Evolutionary conservation across 2,113 vertebrate genomes (phyloP).

Genomic region (Upupa epops): DNA sequence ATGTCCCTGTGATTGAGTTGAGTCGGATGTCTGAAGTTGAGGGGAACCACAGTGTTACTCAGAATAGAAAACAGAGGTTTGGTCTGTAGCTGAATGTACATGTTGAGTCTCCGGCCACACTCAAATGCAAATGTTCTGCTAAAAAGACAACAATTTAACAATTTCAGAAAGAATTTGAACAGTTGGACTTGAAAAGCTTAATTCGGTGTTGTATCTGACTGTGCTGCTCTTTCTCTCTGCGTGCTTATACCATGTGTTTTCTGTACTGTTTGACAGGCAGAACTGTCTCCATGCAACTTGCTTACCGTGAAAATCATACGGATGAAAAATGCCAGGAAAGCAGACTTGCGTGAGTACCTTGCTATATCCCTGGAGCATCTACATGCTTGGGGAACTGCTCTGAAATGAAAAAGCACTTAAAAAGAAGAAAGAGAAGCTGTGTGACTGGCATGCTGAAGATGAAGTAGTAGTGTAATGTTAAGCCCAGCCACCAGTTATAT

Average conservation of each 20-base stretch:
- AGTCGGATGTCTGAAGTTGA: background rate
- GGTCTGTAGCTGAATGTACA: background rate
- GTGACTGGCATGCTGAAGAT: background rate
- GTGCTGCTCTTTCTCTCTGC: background rate
- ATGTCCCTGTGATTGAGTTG: background rate
- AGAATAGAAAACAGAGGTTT: background rate
- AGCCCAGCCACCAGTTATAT: background rate
- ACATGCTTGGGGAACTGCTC: background rate
- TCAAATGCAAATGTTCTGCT: background rate
- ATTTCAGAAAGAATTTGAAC: background rate
- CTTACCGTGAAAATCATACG: conserved; percentile 73
- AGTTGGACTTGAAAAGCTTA: background rate
- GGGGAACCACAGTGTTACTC: background rate
- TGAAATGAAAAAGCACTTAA: background rate
- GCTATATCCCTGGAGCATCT: background rate
- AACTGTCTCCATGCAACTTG: conserved; percentile 69
- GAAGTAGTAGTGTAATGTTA: background rate
- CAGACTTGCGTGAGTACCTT: conserved; percentile 73
- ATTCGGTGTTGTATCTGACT: background rate
- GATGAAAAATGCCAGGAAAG: conserved; percentile 77
- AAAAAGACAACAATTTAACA: background rate
- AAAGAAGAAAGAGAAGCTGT: background rate
- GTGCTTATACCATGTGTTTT: background rate
- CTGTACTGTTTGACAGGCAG: conserved; percentile 41
- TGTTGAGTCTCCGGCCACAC: background rate